A percentile compares a stretch with the other conserved stretches of the same genome.
Conservation (phyloP, 1,140 invertebrate species). For the Nephila pilipes region DNA sequence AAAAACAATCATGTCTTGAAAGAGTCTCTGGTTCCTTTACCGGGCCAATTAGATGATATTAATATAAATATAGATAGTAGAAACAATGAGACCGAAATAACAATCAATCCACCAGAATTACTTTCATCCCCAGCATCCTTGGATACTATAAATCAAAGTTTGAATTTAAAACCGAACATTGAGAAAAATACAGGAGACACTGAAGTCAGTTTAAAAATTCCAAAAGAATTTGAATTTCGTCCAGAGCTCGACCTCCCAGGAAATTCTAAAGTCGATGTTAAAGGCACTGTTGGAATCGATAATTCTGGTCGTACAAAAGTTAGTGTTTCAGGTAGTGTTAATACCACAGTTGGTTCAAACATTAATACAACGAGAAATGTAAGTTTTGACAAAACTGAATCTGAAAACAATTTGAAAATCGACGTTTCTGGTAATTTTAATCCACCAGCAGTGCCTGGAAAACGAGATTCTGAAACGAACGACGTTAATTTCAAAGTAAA, state of each 20-base stretch:
- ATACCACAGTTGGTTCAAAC: not conserved
- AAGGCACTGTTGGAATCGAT: not conserved
- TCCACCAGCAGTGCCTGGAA: too few relatives aligned
- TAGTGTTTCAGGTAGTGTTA: not conserved
- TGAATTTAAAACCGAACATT: not conserved
- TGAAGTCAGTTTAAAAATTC: not conserved
- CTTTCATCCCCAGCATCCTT: too few relatives aligned
- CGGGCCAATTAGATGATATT: too few relatives aligned
- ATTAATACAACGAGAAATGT: not conserved
- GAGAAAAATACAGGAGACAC: not conserved
- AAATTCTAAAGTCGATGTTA: not conserved
- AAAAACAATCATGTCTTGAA: not conserved
- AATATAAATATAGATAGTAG: too few relatives aligned
- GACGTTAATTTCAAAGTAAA: not conserved
- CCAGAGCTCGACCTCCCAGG: not conserved
- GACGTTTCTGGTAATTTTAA: not conserved
- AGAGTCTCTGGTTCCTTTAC: too few relatives aligned
- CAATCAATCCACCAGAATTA: too few relatives aligned
- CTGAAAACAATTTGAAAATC: not conserved
- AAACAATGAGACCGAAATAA: too few relatives aligned
- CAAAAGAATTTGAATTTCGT: not conserved
- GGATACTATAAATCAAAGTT: not conserved
- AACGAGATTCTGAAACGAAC: not conserved
- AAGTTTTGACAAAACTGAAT: too few relatives aligned
- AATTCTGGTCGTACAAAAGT: not conserved